phyloP scores from a whole-genome alignment of 2,888 invertebrate genomes.

The Drosophila rellima region DNA sequence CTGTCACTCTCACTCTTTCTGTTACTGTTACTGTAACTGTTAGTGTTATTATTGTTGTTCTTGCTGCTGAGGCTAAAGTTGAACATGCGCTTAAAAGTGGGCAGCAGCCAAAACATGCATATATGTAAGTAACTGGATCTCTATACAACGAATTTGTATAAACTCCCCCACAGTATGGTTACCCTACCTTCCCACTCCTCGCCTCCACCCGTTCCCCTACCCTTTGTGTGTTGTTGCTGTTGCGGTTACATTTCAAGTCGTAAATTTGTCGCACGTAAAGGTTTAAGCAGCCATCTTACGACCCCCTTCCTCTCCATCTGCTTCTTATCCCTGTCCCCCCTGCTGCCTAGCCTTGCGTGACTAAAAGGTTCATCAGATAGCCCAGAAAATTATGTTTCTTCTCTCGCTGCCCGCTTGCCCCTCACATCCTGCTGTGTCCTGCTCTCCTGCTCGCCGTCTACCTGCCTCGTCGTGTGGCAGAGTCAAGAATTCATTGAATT shows the following conservation, averaged over 20 bases:
- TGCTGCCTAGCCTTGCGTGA: conserved; percentile 43
- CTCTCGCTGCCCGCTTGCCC: conserved; percentile 16
- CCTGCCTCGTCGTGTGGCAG: conserved; percentile 36
- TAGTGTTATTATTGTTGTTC: conserved; percentile 4
- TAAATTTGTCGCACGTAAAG: conserved; percentile 83
- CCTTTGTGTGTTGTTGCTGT: conserved; percentile 20
- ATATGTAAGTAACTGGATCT: conserved; percentile 22
- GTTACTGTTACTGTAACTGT: conserved; percentile 3
- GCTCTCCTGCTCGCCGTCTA: not conserved
- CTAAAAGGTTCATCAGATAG: conserved; percentile 82
- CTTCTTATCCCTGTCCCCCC: not conserved
- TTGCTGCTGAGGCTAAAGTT: conserved; percentile 40
- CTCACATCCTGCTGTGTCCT: not conserved
- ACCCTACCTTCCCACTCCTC: too few relatives aligned
- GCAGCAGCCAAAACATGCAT: conserved; percentile 30
- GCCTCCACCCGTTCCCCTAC: too few relatives aligned
- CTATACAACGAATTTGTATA: conserved; percentile 51
- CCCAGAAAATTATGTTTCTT: conserved; percentile 69
- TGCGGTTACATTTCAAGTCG: conserved; percentile 80
- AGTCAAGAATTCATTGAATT: conserved; percentile 83
- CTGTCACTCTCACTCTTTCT: conserved; percentile 57
- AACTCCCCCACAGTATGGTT: conserved; percentile 7
- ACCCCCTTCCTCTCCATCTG: not conserved
- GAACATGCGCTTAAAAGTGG: conserved; percentile 57
- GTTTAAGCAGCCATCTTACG: conserved; percentile 75